phyloP scores from a whole-genome alignment of 2,888 invertebrate species.

The Chydorus sphaericus region DNA sequence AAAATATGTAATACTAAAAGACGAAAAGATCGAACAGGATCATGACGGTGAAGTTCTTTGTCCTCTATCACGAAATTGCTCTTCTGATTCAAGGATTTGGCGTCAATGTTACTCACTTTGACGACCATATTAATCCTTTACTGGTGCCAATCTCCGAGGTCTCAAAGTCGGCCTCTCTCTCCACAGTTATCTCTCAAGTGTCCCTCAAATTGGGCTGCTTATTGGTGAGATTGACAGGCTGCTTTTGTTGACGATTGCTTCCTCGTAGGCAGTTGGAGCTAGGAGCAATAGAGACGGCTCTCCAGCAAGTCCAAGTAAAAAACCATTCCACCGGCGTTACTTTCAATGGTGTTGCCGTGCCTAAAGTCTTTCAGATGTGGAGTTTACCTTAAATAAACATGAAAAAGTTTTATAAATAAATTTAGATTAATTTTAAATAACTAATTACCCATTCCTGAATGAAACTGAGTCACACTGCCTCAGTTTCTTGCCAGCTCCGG shows the following conservation, averaged over 20 bases:
- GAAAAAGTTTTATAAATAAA: no score
- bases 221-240: slow-evolving; percentile 7
- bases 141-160: slow-evolving; percentile 27
- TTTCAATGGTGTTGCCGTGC: slow-evolving; percentile 35
- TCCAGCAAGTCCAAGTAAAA: slow-evolving; percentile 43
- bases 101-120: slow-evolving; percentile 34
- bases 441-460: no score
- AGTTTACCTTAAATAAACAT: slow-evolving; percentile 25
- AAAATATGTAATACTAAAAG: background rate
- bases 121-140: slow-evolving; percentile 34
- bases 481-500: background rate
- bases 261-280: no score
- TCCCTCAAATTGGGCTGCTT: slow-evolving; percentile 24
- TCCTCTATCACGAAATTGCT: slow-evolving; percentile 36
- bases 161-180: slow-evolving; percentile 32
- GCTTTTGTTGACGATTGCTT: background rate
- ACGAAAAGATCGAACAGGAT: slow-evolving; percentile 9
- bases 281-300: slow-evolving; percentile 39
- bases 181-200: slow-evolving; percentile 39
- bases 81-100: slow-evolving; percentile 37
- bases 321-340: slow-evolving; percentile 53
- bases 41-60: slow-evolving; percentile 17
- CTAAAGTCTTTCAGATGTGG: slow-evolving; percentile 44
- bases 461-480: background rate
- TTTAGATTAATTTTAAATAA: no score